These are phyloP conservation scores for Heliconius hewitsoni DNA, from an alignment of 1,140 invertebrate species.

Conservation along the genomic window DNA sequence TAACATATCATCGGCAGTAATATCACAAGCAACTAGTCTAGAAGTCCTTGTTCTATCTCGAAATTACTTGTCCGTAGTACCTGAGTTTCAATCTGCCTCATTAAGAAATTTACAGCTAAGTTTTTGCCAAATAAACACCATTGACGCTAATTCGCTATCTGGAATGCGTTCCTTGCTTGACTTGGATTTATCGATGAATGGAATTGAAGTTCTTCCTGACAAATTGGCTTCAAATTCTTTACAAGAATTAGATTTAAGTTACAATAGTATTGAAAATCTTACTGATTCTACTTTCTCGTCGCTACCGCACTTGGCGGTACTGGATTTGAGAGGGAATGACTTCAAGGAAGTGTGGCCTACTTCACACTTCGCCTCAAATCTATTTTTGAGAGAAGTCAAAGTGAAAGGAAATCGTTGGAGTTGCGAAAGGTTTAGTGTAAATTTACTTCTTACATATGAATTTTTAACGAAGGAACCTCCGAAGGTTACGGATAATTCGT, in stretches of 20 bases:
- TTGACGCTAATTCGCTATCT: constrained; percentile 75
- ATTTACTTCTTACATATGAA: constrained; percentile 82
- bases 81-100: constrained; percentile 80
- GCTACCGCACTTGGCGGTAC: constrained; percentile 81
- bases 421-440: constrained; percentile 83
- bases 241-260: constrained; percentile 82
- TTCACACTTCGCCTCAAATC: constrained; percentile 82
- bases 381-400: constrained; percentile 80
- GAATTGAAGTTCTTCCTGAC: constrained; percentile 81
- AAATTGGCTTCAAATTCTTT: constrained; percentile 79
- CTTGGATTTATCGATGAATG: constrained; percentile 83
- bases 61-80: constrained; percentile 84
- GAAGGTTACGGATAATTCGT: constrained; percentile 69
- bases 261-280: constrained; percentile 75
- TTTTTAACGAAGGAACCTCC: constrained; percentile 82
- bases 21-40: constrained; percentile 80
- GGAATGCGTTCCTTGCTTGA: constrained; percentile 79
- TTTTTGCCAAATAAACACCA: constrained; percentile 81
- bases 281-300: constrained; percentile 80
- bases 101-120: constrained; percentile 81
- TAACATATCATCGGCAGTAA: constrained; percentile 41
- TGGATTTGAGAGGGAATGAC: constrained; percentile 86
- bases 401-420: constrained; percentile 87
- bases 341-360: constrained; percentile 83
- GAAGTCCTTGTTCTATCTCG: constrained; percentile 83